These are phyloP conservation scores for Petrocephalus sullivani DNA, from an alignment of 2,797 vertebrate genomes.

Conservation along the genomic window DNA sequence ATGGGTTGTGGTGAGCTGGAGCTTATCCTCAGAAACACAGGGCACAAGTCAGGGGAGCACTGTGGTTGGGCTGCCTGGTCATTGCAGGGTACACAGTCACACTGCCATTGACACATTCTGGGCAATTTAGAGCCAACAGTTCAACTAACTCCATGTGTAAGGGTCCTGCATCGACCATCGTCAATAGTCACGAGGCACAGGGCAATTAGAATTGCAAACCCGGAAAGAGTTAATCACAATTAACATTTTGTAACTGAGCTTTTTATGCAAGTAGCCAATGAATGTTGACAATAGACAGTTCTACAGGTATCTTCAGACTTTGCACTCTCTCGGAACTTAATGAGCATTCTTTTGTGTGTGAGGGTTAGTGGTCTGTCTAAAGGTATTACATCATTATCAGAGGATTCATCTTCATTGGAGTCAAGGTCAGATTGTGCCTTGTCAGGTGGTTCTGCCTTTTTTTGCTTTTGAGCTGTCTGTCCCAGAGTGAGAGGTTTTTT, in stretches of 20 bases:
- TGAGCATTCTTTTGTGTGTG: background rate
- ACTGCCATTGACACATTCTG: background rate
- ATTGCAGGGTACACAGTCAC: background rate
- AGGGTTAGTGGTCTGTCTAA: background rate
- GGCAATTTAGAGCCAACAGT: background rate
- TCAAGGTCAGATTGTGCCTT: background rate
- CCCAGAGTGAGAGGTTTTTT: background rate
- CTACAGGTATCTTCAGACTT: background rate
- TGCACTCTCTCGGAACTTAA: background rate
- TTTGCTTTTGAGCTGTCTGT: background rate
- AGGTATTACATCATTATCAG: background rate
- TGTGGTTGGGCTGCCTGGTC: background rate
- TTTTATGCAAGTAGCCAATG: background rate
- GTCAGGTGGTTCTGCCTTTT: background rate
- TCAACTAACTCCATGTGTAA: background rate
- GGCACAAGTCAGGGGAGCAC: background rate
- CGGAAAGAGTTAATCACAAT: background rate
- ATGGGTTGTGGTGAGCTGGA: background rate
- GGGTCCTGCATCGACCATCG: background rate
- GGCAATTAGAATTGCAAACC: background rate
- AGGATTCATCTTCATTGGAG: background rate
- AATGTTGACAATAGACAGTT: background rate
- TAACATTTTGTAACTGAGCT: background rate
- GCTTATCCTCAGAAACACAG: background rate
- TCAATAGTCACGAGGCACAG: background rate